Percentiles rank a stretch among this genome's conserved stretches.
Evolutionary conservation across 2,797 vertebrate genomes (phyloP).

Genomic region (Ptychadena robeensis): DNA sequence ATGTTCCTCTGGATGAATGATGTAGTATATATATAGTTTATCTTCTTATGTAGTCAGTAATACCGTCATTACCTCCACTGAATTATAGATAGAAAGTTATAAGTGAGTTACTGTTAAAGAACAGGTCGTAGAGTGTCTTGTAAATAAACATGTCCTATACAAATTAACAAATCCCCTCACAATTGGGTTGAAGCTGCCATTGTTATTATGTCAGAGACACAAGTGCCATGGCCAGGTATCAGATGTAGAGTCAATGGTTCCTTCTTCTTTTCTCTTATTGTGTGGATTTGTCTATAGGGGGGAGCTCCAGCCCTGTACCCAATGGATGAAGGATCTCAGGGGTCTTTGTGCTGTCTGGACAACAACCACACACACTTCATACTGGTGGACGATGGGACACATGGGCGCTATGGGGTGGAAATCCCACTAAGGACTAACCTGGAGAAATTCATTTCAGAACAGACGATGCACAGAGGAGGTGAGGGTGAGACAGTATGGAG

Average conservation of each 20-base stretch:
- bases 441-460: conserved; percentile 78
- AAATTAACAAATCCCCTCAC: too few species aligned
- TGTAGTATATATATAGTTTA: too few species aligned
- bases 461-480: conserved; percentile 67
- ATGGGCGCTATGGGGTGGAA: conserved; percentile 77
- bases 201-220: too few species aligned
- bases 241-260: not conserved
- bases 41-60: too few species aligned
- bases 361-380: conserved; percentile 85
- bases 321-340: conserved; percentile 74
- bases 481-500: not conserved
- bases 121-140: too few species aligned
- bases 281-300: conserved; percentile 68
- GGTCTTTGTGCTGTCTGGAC: conserved; percentile 77
- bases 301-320: conserved; percentile 76
- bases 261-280: not conserved
- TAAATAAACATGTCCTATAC: too few species aligned
- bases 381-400: conserved; percentile 82
- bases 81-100: too few species aligned
- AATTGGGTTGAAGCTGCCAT: too few species aligned
- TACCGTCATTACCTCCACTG: too few species aligned
- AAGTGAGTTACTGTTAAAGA: too few species aligned
- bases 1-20: too few species aligned
- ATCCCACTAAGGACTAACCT: conserved; percentile 76
- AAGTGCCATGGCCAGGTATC: not conserved